Percentiles rank a stretch among this genome's conserved stretches.
phyloP scores from a whole-genome alignment of 2,888 invertebrate species.

The Criorhina ranunculi region DNA sequence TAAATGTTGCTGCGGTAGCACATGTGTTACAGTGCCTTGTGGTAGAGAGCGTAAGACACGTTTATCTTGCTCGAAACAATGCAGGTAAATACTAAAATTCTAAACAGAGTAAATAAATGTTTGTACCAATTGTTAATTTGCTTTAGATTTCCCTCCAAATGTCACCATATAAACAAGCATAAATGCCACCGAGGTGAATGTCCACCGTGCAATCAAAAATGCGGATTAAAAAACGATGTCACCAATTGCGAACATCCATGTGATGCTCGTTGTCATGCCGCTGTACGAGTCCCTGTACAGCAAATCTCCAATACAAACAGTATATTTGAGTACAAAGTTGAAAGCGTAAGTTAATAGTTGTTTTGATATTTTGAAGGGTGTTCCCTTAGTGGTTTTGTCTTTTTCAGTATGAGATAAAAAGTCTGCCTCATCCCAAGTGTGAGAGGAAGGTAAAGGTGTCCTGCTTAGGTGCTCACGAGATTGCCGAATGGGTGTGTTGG shows the following conservation, averaged over 20 bases:
- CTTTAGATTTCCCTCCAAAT: constrained; percentile 89
- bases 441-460: constrained; percentile 88
- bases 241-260: constrained; percentile 87
- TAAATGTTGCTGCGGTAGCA: constrained; percentile 93
- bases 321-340: constrained; percentile 87
- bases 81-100: constrained; percentile 86
- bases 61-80: constrained; percentile 90
- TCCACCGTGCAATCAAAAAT: constrained; percentile 92
- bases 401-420: constrained; percentile 84
- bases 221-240: constrained; percentile 85
- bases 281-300: constrained; percentile 88
- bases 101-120: constrained; percentile 6
- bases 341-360: constrained; percentile 81
- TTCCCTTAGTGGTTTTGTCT: background rate
- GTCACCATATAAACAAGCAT: constrained; percentile 93
- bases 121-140: constrained; percentile 16
- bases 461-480: constrained; percentile 91
- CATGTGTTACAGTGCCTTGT: constrained; percentile 92
- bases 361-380: background rate
- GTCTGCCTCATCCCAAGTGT: constrained; percentile 90
- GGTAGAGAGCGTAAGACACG: constrained; percentile 91
- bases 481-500: constrained; percentile 88
- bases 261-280: constrained; percentile 90
- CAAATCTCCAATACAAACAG: constrained; percentile 86
- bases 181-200: constrained; percentile 93